phyloP scores from a whole-genome alignment of 2,888 invertebrate genomes.

The Athalia cordata region DNA sequence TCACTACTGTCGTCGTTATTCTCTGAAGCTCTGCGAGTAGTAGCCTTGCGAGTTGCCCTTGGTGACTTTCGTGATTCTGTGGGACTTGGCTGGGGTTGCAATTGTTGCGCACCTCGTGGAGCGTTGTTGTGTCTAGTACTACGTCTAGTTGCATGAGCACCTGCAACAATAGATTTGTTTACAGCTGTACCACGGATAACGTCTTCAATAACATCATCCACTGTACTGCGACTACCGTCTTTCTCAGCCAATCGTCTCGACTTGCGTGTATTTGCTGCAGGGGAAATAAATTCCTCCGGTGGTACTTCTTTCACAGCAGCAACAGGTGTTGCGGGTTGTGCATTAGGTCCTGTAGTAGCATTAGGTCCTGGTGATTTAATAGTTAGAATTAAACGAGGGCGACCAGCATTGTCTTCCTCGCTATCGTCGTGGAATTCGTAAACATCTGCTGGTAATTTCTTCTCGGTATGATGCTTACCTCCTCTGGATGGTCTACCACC shows the following conservation, averaged over 20 bases:
- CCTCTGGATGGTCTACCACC: slow-evolving; percentile 73
- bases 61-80: slow-evolving; percentile 78
- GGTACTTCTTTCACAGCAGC: slow-evolving; percentile 75
- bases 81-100: slow-evolving; percentile 47
- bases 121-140: slow-evolving; percentile 76
- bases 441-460: slow-evolving; percentile 83
- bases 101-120: slow-evolving; percentile 63
- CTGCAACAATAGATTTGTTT: slow-evolving; percentile 70
- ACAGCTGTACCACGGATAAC: slow-evolving; percentile 83
- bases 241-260: slow-evolving; percentile 87
- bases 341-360: slow-evolving; percentile 63
- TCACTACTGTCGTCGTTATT: slow-evolving; percentile 80
- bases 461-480: slow-evolving; percentile 72
- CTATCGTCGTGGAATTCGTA: slow-evolving; percentile 95
- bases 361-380: slow-evolving; percentile 83
- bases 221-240: slow-evolving; percentile 83
- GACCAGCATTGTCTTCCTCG: slow-evolving; percentile 80
- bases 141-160: slow-evolving; percentile 74
- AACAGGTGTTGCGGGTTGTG: slow-evolving; percentile 70
- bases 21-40: slow-evolving; percentile 81
- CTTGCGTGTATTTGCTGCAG: slow-evolving; percentile 84
- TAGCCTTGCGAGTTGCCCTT: slow-evolving; percentile 78
- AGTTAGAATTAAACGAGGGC: slow-evolving; percentile 87
- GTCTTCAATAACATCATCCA: slow-evolving; percentile 93
- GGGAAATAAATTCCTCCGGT: slow-evolving; percentile 79